Evolutionary conservation across 2,888 invertebrate species (phyloP), one percentile per base, ranked within the genome.

Genomic region (Cyrtodaria siliqua): DNA sequence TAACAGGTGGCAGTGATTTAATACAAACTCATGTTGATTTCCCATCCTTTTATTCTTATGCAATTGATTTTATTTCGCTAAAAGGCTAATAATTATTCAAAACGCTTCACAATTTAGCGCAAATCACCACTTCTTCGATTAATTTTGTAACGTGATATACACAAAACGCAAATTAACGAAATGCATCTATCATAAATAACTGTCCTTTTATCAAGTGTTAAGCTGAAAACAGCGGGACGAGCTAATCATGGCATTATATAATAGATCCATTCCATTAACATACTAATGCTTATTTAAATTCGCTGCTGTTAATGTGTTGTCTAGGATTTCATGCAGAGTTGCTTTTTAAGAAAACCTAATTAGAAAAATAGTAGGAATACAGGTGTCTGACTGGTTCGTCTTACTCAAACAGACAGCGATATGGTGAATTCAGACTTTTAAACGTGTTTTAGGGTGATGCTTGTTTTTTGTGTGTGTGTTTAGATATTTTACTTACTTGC

Each of bases 51-150:
- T 49, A 68, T 69, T 64, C 56, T 80, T 72, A 62, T 70, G 72
- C 80, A 80, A 80, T 80, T 73, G 80, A 80, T 80, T 76, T 66
- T 62, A 76, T 80, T 80, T 80, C 80, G 56, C 67, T 80, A 76
- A 80, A 80, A 70, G 80, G 80, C 66, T 59, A 24, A 73, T 76
- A 73, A 80, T 80, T 80, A 80, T 80, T 76, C 76, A 73, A 53
- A 76, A 29, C 24, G 38, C 47, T 60, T 61, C 55, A 66, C 61
- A 56, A 62, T 70, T 66, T 57, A 62, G 59, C 62, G 44, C 47
- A 66, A 67, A 67, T 70, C 66, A 49, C 62, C 49, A 60, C 64
- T 47, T 69, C 50, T 64, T 47, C 42, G 27, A 64, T 72, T 66
- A 73, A 24, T 56, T 24, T 47, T 33, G 78, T 64, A 78, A 78